phyloP scores from a whole-genome alignment of 2,888 invertebrate species.

The Polymixis flavicincta region DNA sequence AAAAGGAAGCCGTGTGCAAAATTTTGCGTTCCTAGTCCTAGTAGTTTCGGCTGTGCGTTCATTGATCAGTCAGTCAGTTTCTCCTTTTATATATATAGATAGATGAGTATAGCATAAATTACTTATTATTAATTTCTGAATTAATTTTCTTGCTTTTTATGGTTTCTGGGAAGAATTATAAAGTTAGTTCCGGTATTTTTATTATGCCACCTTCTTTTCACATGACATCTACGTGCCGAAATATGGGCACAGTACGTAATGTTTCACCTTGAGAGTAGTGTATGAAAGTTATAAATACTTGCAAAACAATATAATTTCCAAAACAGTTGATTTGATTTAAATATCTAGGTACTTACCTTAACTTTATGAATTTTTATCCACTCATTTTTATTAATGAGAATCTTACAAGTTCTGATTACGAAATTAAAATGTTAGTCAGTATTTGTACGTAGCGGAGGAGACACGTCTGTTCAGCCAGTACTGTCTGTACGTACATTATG shows the following conservation, averaged over 20 bases:
- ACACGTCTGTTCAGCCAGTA: slow-evolving; percentile 47
- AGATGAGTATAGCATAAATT: too few species aligned
- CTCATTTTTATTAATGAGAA: slow-evolving; percentile 17
- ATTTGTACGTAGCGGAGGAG: slow-evolving; percentile 31
- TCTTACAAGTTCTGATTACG: slow-evolving; percentile 19
- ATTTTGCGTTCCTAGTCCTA: too few species aligned
- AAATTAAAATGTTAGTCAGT: slow-evolving; percentile 48
- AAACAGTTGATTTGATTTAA: not conserved
- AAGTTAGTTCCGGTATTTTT: not conserved
- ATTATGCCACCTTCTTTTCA: not conserved
- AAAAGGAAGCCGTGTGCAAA: too few species aligned
- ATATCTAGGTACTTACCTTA: not conserved
- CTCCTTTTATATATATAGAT: too few species aligned
- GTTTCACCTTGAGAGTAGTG: not conserved
- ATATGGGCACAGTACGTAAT: not conserved
- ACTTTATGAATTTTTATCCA: not conserved
- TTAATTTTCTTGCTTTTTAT: not conserved
- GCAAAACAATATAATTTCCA: not conserved
- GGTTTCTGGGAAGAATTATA: not conserved
- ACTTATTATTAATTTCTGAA: too few species aligned
- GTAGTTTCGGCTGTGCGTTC: too few species aligned
- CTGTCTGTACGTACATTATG: slow-evolving; percentile 48
- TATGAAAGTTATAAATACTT: slow-evolving; percentile 30
- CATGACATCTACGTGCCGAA: slow-evolving; percentile 4
- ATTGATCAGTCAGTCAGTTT: too few species aligned